phyloP scores from a whole-genome alignment of 2,888 invertebrate genomes.

The Tetranychus piercei region DNA sequence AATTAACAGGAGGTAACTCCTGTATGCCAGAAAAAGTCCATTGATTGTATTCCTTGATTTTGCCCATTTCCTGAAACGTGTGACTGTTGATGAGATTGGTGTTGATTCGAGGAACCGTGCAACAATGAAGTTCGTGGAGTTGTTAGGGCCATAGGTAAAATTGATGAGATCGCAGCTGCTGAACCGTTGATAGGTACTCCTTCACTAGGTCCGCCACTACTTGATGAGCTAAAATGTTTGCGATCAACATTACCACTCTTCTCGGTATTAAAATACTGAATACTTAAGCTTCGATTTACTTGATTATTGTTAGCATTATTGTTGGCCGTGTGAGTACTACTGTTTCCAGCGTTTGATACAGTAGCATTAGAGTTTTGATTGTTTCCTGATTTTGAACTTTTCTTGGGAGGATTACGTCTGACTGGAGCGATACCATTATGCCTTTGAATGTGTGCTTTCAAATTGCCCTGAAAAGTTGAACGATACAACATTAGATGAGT shows the following conservation, averaged over 20 bases:
- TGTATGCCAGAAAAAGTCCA: not conserved
- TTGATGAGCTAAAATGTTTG: not conserved
- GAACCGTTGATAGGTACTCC: not conserved
- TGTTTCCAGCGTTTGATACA: not conserved
- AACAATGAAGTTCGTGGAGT: not conserved
- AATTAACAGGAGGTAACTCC: not conserved
- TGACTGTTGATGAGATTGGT: not conserved
- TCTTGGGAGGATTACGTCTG: conserved; percentile 22
- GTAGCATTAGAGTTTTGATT: not conserved
- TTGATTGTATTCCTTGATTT: not conserved
- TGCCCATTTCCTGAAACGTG: not conserved
- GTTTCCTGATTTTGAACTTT: not conserved
- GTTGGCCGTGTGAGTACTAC: not conserved
- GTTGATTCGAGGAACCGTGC: not conserved
- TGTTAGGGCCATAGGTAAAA: not conserved
- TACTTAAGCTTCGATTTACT: not conserved
- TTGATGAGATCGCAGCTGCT: not conserved
- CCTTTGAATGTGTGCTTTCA: conserved; percentile 29
- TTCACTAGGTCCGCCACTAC: not conserved
- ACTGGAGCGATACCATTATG: conserved; percentile 27
- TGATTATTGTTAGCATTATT: not conserved
- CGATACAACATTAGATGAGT: not conserved
- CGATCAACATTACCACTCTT: not conserved
- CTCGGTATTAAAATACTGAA: not conserved
- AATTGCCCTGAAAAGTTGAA: conserved; percentile 21